Conservation (phyloP, 2,888 invertebrate genomes). For the Epicampocera succincta region DNA sequence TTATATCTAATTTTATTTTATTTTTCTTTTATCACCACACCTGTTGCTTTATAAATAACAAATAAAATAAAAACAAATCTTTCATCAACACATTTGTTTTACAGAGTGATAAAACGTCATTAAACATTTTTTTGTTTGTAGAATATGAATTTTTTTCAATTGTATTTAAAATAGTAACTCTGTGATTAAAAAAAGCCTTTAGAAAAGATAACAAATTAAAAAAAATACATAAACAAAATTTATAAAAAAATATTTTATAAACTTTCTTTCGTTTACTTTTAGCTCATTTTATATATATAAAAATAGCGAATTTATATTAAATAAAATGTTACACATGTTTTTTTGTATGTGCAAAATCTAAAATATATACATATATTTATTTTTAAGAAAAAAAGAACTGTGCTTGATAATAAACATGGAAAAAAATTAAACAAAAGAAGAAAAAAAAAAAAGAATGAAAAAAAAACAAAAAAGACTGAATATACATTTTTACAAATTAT, state of each 20-base stretch:
- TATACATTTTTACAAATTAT: conserved; percentile 2
- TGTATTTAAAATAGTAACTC: conserved; percentile 42
- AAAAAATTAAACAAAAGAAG: not conserved
- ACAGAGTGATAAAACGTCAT: conserved; percentile 41
- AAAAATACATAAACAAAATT: conserved; percentile 33
- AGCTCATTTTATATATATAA: conserved; percentile 57
- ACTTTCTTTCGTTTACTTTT: conserved; percentile 71
- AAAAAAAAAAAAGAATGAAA: conserved; percentile 30
- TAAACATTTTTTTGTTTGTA: conserved; percentile 12
- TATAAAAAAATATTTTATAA: conserved; percentile 59
- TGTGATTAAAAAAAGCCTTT: not conserved
- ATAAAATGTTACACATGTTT: conserved; percentile 11
- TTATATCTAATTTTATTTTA: conserved; percentile 50
- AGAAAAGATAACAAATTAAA: conserved; percentile 28
- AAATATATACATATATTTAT: conserved; percentile 36
- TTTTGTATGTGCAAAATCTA: conserved; percentile 23
- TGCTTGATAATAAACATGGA: conserved; percentile 53
- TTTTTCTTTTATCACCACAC: conserved; percentile 19
- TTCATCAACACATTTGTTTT: conserved; percentile 62
- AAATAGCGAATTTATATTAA: conserved; percentile 28
- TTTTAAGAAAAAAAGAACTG: conserved; percentile 35
- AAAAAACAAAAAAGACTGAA: conserved; percentile 24
- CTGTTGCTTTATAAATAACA: conserved; percentile 45
- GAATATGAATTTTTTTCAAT: conserved; percentile 21
- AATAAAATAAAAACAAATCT: conserved; percentile 70